Conservation (phyloP, 2,113 vertebrate species). For the Apistogramma diplotaenia region DNA sequence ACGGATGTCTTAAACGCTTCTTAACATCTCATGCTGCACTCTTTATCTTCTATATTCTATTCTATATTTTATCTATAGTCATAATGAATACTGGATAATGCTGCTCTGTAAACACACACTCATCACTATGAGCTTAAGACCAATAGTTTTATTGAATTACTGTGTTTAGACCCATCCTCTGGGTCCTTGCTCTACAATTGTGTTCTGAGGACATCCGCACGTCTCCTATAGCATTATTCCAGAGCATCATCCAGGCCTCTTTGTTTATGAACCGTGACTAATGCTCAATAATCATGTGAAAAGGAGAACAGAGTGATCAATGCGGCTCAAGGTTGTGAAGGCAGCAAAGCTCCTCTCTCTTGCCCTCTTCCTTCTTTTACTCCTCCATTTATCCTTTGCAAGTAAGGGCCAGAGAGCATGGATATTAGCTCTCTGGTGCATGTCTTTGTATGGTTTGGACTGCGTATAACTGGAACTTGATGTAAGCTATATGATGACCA, state of each 20-base stretch:
- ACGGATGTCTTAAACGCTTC: not conserved
- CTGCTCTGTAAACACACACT: not conserved
- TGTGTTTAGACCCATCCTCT: not conserved
- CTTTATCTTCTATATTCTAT: not conserved
- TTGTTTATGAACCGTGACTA: conserved; percentile 51
- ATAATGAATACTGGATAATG: not conserved
- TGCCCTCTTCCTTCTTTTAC: not conserved
- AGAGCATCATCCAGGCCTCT: conserved; percentile 1
- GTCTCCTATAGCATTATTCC: conserved; percentile 26
- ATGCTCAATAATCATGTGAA: conserved; percentile 53
- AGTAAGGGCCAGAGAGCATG: not conserved
- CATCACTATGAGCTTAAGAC: not conserved
- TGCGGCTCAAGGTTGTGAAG: conserved; percentile 41
- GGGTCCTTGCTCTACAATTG: not conserved
- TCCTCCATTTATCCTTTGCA: conserved; percentile 6
- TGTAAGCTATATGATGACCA: conserved; percentile 23
- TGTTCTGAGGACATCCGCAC: not conserved
- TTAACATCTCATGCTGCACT: not conserved
- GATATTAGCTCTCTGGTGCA: not conserved
- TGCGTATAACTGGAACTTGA: not conserved
- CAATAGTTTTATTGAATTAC: not conserved
- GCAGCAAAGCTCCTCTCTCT: conserved; percentile 1
- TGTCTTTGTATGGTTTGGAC: not conserved
- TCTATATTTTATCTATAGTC: not conserved
- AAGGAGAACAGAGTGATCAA: conserved; percentile 34